A percentile compares a stretch with the other conserved stretches of the same genome.
Evolutionary conservation across 2,113 vertebrate species (phyloP).

Genomic region (Oenanthe oenanthe): DNA sequence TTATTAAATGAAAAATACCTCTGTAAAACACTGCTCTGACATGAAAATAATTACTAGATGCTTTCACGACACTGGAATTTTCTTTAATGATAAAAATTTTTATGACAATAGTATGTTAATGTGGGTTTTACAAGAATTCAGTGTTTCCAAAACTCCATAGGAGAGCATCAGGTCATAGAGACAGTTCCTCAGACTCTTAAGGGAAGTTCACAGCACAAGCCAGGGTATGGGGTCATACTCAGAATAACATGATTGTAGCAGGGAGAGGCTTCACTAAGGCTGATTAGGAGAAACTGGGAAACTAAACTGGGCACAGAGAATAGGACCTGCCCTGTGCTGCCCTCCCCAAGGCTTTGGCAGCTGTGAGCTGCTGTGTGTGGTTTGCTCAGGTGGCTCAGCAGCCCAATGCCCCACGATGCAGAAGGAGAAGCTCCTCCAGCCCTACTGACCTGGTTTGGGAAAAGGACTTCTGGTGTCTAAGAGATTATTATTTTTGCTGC

Average conservation of each 20-base stretch:
- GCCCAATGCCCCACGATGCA: rapidly evolving
- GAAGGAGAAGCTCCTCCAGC: background rate
- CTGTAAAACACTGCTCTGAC: background rate
- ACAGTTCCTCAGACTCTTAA: background rate
- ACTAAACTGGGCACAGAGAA: background rate
- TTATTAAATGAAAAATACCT: background rate
- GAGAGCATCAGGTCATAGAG: background rate
- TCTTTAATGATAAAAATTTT: background rate
- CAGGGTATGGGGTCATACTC: background rate
- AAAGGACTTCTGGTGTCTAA: background rate
- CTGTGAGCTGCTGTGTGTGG: background rate
- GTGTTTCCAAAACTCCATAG: background rate
- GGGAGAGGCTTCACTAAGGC: background rate
- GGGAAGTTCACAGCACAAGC: background rate
- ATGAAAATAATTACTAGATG: background rate
- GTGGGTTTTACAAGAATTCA: background rate
- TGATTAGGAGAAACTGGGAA: background rate
- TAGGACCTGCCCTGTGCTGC: background rate
- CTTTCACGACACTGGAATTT: background rate
- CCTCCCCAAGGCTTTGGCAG: background rate
- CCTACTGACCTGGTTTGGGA: background rate
- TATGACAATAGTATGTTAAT: background rate
- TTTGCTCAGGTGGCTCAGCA: background rate
- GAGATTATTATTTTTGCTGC: background rate
- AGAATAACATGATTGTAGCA: background rate